A percentile compares a stretch with the other conserved stretches of the same genome.
phyloP scores from a whole-genome alignment of 2,113 vertebrate species.

The Eubucco bourcierii region DNA sequence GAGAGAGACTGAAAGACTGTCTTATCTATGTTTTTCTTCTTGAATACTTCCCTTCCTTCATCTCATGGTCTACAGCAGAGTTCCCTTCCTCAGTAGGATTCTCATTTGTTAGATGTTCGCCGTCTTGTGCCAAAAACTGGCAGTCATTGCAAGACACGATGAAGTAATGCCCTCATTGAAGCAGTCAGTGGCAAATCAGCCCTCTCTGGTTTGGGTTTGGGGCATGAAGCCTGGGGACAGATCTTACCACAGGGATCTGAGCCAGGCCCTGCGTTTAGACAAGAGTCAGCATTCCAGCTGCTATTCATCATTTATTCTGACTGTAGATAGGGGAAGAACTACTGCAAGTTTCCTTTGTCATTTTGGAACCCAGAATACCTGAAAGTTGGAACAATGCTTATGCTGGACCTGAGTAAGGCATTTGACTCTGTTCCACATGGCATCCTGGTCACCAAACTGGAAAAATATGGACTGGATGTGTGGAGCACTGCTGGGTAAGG shows the following conservation, averaged over 20 bases:
- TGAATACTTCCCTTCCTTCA: background rate
- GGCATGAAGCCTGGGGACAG: background rate
- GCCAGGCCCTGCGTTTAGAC: background rate
- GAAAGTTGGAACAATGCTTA: background rate
- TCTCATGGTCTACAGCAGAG: background rate
- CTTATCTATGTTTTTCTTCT: no score
- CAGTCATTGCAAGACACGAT: background rate
- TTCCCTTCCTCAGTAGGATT: background rate
- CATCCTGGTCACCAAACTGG: no score
- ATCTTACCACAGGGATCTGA: background rate
- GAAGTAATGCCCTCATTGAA: background rate
- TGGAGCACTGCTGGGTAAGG: no score
- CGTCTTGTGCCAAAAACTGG: background rate
- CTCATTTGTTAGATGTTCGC: background rate
- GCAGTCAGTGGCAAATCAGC: background rate
- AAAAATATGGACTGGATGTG: no score
- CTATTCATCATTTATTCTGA: background rate
- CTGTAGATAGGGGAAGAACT: background rate
- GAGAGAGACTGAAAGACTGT: no score
- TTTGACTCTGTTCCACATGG: no score
- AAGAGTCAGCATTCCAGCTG: background rate
- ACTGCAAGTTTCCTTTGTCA: background rate
- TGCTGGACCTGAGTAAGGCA: no score
- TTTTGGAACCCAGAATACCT: background rate
- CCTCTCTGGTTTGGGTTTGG: background rate